phyloP scores from a whole-genome alignment of 2,113 vertebrate species.

The Cephalopholis sonnerati region DNA sequence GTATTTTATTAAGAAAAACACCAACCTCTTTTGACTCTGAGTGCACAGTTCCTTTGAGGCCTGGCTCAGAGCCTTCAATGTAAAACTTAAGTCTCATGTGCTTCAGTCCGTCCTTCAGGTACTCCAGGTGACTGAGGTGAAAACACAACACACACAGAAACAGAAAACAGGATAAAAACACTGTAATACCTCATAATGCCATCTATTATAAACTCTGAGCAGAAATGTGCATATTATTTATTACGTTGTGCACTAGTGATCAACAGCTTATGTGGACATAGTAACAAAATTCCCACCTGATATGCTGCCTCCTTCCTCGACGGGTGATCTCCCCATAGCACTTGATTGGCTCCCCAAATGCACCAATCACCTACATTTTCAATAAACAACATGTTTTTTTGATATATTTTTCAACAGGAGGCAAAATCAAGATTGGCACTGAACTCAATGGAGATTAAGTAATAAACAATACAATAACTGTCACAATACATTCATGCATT shows the following conservation, averaged over 20 bases:
- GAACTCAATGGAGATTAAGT: not conserved
- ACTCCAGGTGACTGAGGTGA: slow-evolving; percentile 88
- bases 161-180: not conserved
- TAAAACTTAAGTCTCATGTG: slow-evolving; percentile 94
- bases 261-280: not conserved
- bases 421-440: not conserved
- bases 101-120: slow-evolving; percentile 90
- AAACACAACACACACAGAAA: slow-evolving; percentile 30
- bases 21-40: slow-evolving; percentile 93
- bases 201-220: not conserved
- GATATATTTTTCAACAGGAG: not conserved
- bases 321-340: slow-evolving; percentile 92
- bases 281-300: slow-evolving; percentile 85
- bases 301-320: slow-evolving; percentile 92
- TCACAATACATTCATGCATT: not conserved
- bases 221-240: not conserved
- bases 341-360: slow-evolving; percentile 93
- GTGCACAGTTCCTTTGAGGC: slow-evolving; percentile 91
- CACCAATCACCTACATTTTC: slow-evolving; percentile 87
- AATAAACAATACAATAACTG: not conserved
- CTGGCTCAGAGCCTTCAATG: slow-evolving; percentile 93
- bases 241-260: not conserved
- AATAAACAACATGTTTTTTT: not conserved
- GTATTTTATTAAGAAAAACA: not conserved
- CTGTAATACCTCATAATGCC: not conserved